Evolutionary conservation across 1,140 invertebrate species (phyloP), one percentile per base, ranked within the genome.

Genomic region (Rhagoletis pomonella): DNA sequence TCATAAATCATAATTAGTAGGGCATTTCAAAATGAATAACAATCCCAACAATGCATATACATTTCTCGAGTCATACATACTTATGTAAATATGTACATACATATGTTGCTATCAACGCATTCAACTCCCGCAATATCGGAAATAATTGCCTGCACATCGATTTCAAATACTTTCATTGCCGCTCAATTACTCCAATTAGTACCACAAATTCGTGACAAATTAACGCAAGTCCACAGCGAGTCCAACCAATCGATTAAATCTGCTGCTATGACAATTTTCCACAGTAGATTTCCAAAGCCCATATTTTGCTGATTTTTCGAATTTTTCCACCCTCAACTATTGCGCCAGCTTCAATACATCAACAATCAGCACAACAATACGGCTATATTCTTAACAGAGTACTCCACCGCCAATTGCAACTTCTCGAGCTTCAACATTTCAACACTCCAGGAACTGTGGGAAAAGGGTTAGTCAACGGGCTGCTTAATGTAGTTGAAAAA

Each of bases 131-230:
- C 65, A 39, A 10, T 10, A 67, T 39, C 3, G 42, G 42, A 39
- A 69, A 44, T 4, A 73, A n/a, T 73, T 73, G 67, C 42, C 67
- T 3, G 44, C 42, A 5, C 67, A 73, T 5, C 42, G 67, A 47
- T 73, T 47, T 14, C 42, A 4, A 47, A 14, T 6, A 42, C 73
- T 81, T 55, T 19, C 73, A 55, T 81, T 81, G 73, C 14, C 73
- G 55, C 9, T 29, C n/a, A 81, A 81, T 81, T 81, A 44, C n/a
- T 12, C 10, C 73, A 81, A 81, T 81, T 81, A 81, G 73, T 19
- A 47, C n/a, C 73, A 81, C 73, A 81, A 81, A 81, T 81, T 81
- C 73, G 73, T 81, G 73, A 81, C 73, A 81, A 81, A 81, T 81
- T 81, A 81, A 81, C n/a, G 73, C 47, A n/a, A 81, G 55, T n/a